phyloP scores from a whole-genome alignment of 2,113 vertebrate species.

The Otis tarda region DNA sequence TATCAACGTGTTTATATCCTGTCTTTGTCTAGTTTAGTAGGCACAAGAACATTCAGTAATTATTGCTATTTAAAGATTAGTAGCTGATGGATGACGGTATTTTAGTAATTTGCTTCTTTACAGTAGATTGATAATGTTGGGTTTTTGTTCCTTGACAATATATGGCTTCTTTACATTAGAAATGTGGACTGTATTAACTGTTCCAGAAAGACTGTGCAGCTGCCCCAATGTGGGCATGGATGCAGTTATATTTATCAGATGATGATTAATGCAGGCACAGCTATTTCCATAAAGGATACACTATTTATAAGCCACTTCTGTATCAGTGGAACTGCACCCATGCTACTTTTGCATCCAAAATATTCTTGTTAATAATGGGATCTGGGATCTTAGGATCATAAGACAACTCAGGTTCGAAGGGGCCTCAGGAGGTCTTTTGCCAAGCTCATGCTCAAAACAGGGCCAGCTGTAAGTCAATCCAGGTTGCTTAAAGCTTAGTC shows the following conservation, averaged over 20 bases:
- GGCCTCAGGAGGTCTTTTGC: background rate
- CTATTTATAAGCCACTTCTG: background rate
- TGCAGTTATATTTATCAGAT: background rate
- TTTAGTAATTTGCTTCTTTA: conserved; percentile 4
- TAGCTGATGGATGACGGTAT: conserved; percentile 7
- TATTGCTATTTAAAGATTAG: conserved; percentile 35
- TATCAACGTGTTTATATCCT: background rate
- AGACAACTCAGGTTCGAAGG: background rate
- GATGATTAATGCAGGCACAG: background rate
- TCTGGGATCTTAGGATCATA: background rate
- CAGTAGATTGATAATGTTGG: background rate
- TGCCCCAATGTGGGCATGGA: background rate
- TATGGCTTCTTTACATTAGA: background rate
- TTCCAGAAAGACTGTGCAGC: background rate
- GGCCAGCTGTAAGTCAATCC: background rate
- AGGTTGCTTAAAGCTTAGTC: background rate
- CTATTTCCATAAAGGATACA: background rate
- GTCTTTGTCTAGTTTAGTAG: background rate
- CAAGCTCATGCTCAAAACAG: background rate
- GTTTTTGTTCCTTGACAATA: background rate
- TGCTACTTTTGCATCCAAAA: background rate
- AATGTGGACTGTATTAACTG: background rate
- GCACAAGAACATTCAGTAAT: background rate
- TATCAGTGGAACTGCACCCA: background rate
- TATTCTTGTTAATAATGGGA: background rate